Base-by-base conservation (phyloP, 2,797 vertebrate genomes). In the Pangasius djambal region DNA sequence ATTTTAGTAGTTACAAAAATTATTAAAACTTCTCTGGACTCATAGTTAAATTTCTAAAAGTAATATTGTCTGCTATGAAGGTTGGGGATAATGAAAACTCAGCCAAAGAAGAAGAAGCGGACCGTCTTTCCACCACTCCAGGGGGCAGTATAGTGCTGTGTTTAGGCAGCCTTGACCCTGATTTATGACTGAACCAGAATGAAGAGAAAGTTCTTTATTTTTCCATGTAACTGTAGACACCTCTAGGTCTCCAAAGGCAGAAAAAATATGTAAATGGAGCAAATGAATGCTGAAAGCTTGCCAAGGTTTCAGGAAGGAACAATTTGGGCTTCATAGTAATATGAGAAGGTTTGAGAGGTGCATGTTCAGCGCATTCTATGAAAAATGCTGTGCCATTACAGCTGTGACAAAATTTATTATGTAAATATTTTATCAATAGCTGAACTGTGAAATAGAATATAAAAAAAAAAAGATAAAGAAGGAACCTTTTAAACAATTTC, bases 71-170 rank as follows among this genome's bases (percentile, higher is more conserved):
- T 37, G 69, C 67, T 72, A n/a, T 28, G 0, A 25, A 40, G 10
- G 40, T n/a, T 61, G 50, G 4, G 5, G 10, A 31, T 83, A 40
- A 13, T 44, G 22, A 44, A 59, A 75, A 59, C 55, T 37, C 8
- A 4, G 22, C 0, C 40, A 22, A 79, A 34, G 15, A 15, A 83
- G 12, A 79, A 34, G 15, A 15, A 83, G 22, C 1, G 1, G 44
- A 57, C 67, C 0, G 0, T 74, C 52, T 74, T 57, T 74, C 31
- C 50, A 83, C 92, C 90, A 92, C 95, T 95, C 94, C 88, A 94
- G 95, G 93, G 93, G 94, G 95, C 94, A 95, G 92, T 89, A 92
- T 92, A 94, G 90, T 67, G 92, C 95, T 94, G 86, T 89, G 31
- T 16, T 55, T 44, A 86, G 86, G 37, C 40, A 86, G 81, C 78